These are phyloP conservation scores for Percopsis omiscomaycus DNA, from an alignment of 2,797 vertebrate genomes.

Conservation along the genomic window DNA sequence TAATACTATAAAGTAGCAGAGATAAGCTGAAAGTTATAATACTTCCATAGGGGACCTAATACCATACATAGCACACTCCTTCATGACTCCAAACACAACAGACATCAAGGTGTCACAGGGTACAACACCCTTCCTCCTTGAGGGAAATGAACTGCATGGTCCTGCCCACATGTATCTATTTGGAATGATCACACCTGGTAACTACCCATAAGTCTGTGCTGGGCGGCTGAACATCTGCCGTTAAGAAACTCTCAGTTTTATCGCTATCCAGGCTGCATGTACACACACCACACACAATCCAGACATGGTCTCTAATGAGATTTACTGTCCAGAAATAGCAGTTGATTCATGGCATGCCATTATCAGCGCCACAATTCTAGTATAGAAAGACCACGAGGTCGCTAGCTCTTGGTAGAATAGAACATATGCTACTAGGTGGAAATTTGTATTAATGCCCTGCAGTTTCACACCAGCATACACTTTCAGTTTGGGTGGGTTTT, in stretches of 20 bases:
- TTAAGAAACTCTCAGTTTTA: constrained; percentile 31
- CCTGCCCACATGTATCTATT: constrained; percentile 3
- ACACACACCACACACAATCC: constrained; percentile 17
- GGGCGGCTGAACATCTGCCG: constrained; percentile 47
- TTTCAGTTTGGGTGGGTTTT: too few species aligned
- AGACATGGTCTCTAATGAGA: constrained; percentile 52
- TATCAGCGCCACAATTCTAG: background rate
- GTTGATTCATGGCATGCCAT: constrained; percentile 54
- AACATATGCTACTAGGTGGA: constrained; percentile 33
- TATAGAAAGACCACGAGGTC: constrained; percentile 54
- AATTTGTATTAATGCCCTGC: background rate
- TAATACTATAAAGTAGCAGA: too few species aligned
- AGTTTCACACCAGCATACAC: too few species aligned
- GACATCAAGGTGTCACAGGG: constrained; percentile 3
- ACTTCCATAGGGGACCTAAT: too few species aligned
- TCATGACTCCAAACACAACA: constrained; percentile 1
- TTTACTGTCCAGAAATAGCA: constrained; percentile 44
- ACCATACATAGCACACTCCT: constrained; percentile 5
- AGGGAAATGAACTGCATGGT: background rate
- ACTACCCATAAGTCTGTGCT: constrained; percentile 28
- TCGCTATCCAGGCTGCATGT: constrained; percentile 25
- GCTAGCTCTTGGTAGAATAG: constrained; percentile 29
- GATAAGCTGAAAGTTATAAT: too few species aligned
- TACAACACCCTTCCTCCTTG: background rate
- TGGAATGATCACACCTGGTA: constrained; percentile 24